Conservation (phyloP, 92 coral and sea anemone species). For the Porites cylindrica region DNA sequence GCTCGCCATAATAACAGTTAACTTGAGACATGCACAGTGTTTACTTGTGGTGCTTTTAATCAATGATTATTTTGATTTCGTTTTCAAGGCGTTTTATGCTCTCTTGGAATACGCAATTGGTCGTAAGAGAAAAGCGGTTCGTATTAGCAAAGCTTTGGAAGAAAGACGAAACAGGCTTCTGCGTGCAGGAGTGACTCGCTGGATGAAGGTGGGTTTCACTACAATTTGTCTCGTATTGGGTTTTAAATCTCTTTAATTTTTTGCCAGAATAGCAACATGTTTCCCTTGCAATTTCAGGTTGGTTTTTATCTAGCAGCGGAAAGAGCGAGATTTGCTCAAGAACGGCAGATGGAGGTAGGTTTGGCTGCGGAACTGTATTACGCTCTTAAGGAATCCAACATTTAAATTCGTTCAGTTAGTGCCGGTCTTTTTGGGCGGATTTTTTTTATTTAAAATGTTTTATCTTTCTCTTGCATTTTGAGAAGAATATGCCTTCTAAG, state of each 20-base stretch:
- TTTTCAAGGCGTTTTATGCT: conserved; percentile 73
- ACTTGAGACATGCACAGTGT: too few species aligned
- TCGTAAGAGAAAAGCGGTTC: conserved; percentile 74
- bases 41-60: background rate
- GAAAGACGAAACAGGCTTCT: conserved; percentile 80
- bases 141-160: conserved; percentile 80
- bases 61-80: background rate
- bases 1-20: too few species aligned
- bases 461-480: background rate
- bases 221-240: background rate
- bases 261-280: background rate
- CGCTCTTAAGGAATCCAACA: background rate
- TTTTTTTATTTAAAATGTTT: too few species aligned
- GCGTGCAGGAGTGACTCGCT: conserved; percentile 77
- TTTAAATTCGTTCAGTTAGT: too few species aligned
- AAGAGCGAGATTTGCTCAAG: conserved; percentile 79
- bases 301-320: conserved; percentile 77
- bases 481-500: background rate
- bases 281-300: conserved; percentile 53
- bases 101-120: conserved; percentile 78
- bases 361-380: background rate
- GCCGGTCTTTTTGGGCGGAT: too few species aligned
- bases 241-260: background rate
- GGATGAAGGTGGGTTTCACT: conserved; percentile 76
- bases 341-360: conserved; percentile 72